Percentiles rank a stretch among this genome's conserved stretches.
Evolutionary conservation across 2,888 invertebrate genomes (phyloP).

Genomic region (Luperina nickerlii): DNA sequence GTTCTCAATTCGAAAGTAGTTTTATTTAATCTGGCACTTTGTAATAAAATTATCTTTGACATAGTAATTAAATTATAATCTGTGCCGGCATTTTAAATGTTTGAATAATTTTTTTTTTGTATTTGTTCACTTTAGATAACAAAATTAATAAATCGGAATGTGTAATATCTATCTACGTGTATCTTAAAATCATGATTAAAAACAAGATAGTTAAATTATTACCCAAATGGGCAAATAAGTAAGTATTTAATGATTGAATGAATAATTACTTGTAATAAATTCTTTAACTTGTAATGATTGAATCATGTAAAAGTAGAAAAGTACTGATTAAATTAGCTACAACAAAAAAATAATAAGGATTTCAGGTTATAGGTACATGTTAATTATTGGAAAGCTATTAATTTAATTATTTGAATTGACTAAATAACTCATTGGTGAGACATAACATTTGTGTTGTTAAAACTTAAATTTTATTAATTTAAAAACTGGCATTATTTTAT

Average conservation of each 20-base stretch:
- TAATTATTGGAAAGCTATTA: conserved; percentile 13
- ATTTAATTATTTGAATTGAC: conserved; percentile 7
- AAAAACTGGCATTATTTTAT: neutral
- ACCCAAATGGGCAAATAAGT: conserved; percentile 10
- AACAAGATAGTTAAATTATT: conserved; percentile 16
- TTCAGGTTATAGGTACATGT: conserved; percentile 19
- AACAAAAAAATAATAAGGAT: conserved; percentile 42
- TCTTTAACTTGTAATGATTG: conserved; percentile 36
- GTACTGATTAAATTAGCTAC: conserved; percentile 54
- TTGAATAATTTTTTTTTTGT: neutral
- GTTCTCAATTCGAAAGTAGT: conserved; percentile 49
- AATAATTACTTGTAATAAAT: conserved; percentile 44
- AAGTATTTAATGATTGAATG: conserved; percentile 13
- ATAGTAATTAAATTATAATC: conserved; percentile 20
- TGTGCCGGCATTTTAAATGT: conserved; percentile 9
- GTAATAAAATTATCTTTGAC: conserved; percentile 9
- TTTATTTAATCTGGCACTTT: conserved; percentile 47
- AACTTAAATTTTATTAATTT: neutral
- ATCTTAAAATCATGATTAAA: conserved; percentile 26
- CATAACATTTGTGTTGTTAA: conserved; percentile 31
- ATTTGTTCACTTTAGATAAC: neutral
- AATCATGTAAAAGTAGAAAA: conserved; percentile 53
- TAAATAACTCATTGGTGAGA: conserved; percentile 13
- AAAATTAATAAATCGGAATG: conserved; percentile 21
- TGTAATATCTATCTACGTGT: conserved; percentile 20